A percentile compares a stretch with the other conserved stretches of the same genome.
Conservation (phyloP, 2,888 invertebrate species). For the Atherix ibis region DNA sequence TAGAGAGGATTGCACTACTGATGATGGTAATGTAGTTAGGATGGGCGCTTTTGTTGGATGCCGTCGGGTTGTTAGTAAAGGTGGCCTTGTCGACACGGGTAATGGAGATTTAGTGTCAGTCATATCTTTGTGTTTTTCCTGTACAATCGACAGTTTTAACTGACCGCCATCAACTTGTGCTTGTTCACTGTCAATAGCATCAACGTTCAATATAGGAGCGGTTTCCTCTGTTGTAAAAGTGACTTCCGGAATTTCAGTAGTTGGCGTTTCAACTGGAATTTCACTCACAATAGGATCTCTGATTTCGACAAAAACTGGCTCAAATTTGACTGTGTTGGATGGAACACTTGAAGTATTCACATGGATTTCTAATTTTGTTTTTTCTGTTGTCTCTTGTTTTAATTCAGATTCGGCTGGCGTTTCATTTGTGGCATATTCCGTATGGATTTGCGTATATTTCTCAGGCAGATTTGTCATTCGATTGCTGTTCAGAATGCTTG, state of each 20-base stretch:
- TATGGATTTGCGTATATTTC: not conserved
- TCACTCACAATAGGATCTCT: conserved; percentile 20
- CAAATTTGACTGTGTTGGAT: conserved; percentile 18
- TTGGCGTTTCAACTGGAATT: conserved; percentile 13
- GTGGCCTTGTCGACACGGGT: not conserved
- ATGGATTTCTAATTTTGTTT: conserved; percentile 14
- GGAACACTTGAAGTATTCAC: conserved; percentile 10
- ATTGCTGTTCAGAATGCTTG: not conserved
- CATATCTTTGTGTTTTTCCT: too few relatives aligned
- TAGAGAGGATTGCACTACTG: too few relatives aligned
- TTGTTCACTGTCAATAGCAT: too few relatives aligned
- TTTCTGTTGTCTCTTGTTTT: conserved; percentile 1
- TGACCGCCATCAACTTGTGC: too few relatives aligned
- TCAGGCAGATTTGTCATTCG: too few relatives aligned
- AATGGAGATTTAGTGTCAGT: not conserved
- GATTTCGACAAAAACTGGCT: conserved; percentile 20
- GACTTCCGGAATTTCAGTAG: conserved; percentile 1
- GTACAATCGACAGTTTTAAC: too few relatives aligned
- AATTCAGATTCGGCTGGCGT: not conserved
- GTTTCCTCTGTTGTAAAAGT: not conserved
- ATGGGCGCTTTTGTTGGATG: too few relatives aligned
- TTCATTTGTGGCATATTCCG: conserved; percentile 1
- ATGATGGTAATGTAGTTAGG: too few relatives aligned
- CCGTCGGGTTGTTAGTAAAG: too few relatives aligned
- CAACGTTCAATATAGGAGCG: too few relatives aligned